A percentile compares a stretch with the other conserved stretches of the same genome.
Conservation (phyloP, 2,797 vertebrate species). For the Lutjanus argentimaculatus region DNA sequence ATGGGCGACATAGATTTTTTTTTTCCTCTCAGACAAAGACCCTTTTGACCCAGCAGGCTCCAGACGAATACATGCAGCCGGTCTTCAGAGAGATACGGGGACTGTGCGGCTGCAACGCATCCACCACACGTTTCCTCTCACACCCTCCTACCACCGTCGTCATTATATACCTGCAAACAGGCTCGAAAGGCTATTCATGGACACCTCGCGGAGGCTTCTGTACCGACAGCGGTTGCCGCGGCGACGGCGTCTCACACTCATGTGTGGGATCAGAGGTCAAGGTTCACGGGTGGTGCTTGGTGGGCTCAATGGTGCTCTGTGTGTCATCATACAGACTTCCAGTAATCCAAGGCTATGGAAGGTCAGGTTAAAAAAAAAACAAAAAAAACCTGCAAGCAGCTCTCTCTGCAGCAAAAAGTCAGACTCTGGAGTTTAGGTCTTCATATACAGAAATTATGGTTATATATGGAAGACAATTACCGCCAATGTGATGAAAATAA, state of each 20-base stretch:
- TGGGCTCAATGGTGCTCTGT: slow-evolving; percentile 83
- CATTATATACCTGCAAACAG: slow-evolving; percentile 57
- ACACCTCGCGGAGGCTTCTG: slow-evolving; percentile 53
- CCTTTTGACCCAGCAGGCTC: slow-evolving; percentile 69
- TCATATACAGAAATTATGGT: not conserved
- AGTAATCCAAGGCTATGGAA: slow-evolving; percentile 67
- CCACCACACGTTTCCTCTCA: slow-evolving; percentile 60
- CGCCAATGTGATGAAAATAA: too few relatives aligned
- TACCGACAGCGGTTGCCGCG: slow-evolving; percentile 67
- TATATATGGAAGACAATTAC: too few relatives aligned
- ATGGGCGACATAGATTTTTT: slow-evolving; percentile 55
- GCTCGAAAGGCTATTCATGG: slow-evolving; percentile 47
- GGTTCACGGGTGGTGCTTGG: slow-evolving; percentile 76
- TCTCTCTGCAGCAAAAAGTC: slow-evolving; percentile 22
- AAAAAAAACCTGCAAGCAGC: slow-evolving; percentile 29
- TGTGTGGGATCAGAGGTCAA: slow-evolving; percentile 83
- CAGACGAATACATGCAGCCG: slow-evolving; percentile 50
- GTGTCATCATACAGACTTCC: slow-evolving; percentile 72
- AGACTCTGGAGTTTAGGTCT: slow-evolving; percentile 29
- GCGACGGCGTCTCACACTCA: slow-evolving; percentile 80
- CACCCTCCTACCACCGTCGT: slow-evolving; percentile 62
- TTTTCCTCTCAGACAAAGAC: slow-evolving; percentile 68
- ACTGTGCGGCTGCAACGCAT: slow-evolving; percentile 35
- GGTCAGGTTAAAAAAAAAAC: slow-evolving; percentile 54
- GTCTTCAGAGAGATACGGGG: slow-evolving; percentile 53